phyloP scores from a whole-genome alignment of 1,140 invertebrate species.

The fruit fly (Drosophila melanogaster) region DNA sequence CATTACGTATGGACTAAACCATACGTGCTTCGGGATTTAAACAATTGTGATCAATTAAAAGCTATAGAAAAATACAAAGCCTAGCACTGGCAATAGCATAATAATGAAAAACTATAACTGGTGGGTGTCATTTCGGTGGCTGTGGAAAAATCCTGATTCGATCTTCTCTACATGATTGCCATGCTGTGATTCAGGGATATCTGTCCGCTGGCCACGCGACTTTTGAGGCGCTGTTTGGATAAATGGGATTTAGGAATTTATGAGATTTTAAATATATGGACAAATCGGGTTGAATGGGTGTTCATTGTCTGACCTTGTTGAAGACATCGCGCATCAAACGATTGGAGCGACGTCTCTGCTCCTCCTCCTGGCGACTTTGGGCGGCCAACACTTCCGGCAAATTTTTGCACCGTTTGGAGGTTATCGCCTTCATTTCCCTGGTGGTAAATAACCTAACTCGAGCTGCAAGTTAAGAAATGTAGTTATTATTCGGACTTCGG shows the following conservation, averaged over 20 bases:
- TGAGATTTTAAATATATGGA: neutral
- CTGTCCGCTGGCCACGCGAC: conserved; percentile 69
- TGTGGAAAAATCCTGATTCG: neutral
- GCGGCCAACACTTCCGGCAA: conserved; percentile 74
- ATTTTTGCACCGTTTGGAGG: conserved; percentile 60
- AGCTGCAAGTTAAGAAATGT: conserved; percentile 34
- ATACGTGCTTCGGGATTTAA: neutral
- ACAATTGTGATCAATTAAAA: neutral
- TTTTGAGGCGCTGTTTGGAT: conserved; percentile 66
- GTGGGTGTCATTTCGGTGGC: neutral
- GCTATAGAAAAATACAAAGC: neutral
- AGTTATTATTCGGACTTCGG: neutral
- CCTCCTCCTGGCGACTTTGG: conserved; percentile 45
- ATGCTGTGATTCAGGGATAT: conserved; percentile 75
- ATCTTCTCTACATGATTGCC: conserved; percentile 63
- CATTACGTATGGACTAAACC: neutral
- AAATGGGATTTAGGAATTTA: neutral
- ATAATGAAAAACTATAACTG: neutral
- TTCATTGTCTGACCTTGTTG: conserved; percentile 55
- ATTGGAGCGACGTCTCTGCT: conserved; percentile 68
- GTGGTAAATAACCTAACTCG: conserved; percentile 69
- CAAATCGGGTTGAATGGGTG: too few relatives aligned
- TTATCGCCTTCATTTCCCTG: conserved; percentile 80
- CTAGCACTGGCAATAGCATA: neutral
- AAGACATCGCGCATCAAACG: conserved; percentile 77